Evolutionary conservation across 2,888 invertebrate genomes (phyloP), one percentile per base, ranked within the genome.

Genomic region (Yponomeuta malinellus): DNA sequence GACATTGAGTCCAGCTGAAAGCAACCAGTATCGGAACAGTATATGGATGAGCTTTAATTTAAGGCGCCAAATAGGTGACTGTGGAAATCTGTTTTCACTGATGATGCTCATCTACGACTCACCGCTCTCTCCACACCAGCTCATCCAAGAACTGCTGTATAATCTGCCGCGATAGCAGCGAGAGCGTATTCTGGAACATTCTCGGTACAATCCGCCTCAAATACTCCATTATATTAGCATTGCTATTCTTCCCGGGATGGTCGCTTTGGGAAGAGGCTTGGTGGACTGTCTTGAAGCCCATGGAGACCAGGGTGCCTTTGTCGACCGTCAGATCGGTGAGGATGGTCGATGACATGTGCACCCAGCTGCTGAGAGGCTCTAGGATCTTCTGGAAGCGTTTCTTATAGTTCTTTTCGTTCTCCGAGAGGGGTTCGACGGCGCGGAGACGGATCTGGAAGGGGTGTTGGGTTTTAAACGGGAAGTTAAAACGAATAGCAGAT

Each of bases 111-210:
- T 15, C 23, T 3, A n/a, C 10, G 10, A 78, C 82, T 79, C 70
- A 90, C 91, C 83, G 88, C 83, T 98, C 97, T 72, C 98, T 93
- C 97, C 98, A 98, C 12, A 97, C 95, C 29, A 98, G 87, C 81
- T 98, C 98, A 82, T 98, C 97, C 74, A 98, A 88, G 84, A 97
- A 97, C 84, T 97, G 97, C 84, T 98, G 98, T 78, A 98, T 97
- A 82, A 97, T 96, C 85, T 96, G 96, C 68, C 96, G 93, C 2
- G 96, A 97, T 0, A 98, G 88, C 74, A 97, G 83, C 10, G 97
- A 96, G 9, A 97, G 85, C 0, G 97, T 97, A 76, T 97, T 97
- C 90, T 97, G 96, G 88, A 97, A 98, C 97, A 97, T 97, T 78
- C 97, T 93, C 0, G 98, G 97, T 2, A 97, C 97, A 71, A 97